phyloP scores from a whole-genome alignment of 2,113 vertebrate genomes.

The Epinephelus lanceolatus region DNA sequence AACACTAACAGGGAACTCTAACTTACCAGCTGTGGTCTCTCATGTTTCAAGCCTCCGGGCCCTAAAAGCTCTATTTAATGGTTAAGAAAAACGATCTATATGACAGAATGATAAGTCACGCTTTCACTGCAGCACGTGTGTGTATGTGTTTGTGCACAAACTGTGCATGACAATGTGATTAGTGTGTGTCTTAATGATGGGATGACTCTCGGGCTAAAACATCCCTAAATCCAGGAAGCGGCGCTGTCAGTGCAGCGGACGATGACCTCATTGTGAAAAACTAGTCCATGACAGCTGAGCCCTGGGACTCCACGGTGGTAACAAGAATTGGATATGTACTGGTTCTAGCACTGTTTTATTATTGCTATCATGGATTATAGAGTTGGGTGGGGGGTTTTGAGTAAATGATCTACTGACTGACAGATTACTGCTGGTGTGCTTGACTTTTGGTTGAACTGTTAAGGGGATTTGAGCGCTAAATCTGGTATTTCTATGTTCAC shows the following conservation, averaged over 20 bases:
- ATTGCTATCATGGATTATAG: neutral
- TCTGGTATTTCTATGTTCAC: neutral
- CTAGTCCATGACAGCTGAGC: conserved; percentile 30
- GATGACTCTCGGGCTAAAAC: conserved; percentile 24
- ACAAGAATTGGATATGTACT: neutral
- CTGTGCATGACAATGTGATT: conserved; percentile 8
- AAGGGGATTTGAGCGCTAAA: neutral
- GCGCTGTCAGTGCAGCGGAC: neutral
- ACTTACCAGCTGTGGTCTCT: conserved; percentile 5
- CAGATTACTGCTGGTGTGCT: neutral
- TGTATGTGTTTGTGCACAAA: neutral
- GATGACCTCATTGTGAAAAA: conserved; percentile 52
- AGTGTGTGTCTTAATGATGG: conserved; percentile 1
- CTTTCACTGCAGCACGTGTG: neutral
- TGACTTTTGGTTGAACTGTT: neutral
- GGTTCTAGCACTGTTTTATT: neutral
- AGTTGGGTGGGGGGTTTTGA: neutral
- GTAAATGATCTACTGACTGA: neutral
- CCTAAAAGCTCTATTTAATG: neutral
- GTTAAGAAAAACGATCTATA: conserved; percentile 2
- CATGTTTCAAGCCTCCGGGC: conserved; percentile 1
- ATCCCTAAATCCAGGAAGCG: conserved; percentile 11
- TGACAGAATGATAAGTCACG: conserved; percentile 1
- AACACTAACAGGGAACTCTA: neutral
- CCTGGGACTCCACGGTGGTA: neutral